Conservation (phyloP, 2,888 invertebrate genomes). For the Zygogramma bicolorata region DNA sequence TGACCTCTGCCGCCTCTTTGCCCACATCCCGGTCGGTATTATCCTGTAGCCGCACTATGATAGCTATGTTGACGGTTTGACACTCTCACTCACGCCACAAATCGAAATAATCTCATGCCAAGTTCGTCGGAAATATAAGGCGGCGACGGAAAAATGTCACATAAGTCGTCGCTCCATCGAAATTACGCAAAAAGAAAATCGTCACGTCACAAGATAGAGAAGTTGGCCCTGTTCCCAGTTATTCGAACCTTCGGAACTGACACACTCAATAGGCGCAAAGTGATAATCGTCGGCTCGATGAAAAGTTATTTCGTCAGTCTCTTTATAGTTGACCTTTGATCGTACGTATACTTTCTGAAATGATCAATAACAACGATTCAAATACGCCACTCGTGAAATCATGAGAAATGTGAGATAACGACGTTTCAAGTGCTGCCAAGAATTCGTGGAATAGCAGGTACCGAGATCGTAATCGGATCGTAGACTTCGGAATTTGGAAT, state of each 20-base stretch:
- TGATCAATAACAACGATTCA: neutral
- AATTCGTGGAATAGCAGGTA: neutral
- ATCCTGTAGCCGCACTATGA: constrained; percentile 79
- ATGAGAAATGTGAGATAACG: constrained; percentile 1
- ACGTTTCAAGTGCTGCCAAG: neutral
- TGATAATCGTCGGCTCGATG: neutral
- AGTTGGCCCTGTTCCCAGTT: neutral
- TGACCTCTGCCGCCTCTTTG: constrained; percentile 73
- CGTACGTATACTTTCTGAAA: neutral
- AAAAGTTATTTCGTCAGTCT: neutral
- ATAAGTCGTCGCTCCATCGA: neutral
- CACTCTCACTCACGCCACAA: constrained; percentile 23
- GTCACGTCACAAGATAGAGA: neutral
- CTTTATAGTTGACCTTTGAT: neutral
- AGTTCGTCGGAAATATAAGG: neutral
- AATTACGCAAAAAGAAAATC: neutral
- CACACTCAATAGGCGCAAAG: neutral
- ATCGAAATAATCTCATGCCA: neutral
- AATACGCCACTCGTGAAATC: neutral
- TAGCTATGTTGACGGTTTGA: constrained; percentile 66
- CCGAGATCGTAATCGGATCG: neutral
- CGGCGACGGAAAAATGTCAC: neutral
- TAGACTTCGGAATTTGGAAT: neutral
- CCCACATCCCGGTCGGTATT: constrained; percentile 70
- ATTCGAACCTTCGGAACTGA: neutral